Evolutionary conservation across 2,888 invertebrate species (phyloP).

Genomic region (Eueremaeus valkanovi): DNA sequence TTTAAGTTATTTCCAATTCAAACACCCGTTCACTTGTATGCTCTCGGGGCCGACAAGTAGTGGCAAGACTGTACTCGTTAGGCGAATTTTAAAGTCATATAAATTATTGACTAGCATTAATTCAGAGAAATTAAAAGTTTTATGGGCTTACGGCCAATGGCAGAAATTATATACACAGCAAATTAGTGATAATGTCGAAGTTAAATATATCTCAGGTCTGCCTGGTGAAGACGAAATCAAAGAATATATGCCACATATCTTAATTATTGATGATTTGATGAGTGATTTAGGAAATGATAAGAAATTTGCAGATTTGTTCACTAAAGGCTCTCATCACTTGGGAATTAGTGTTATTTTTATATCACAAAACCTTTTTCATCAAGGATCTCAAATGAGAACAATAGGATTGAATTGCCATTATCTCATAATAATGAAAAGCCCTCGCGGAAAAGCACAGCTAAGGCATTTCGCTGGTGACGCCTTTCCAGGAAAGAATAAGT

Average conservation of each 20-base stretch:
- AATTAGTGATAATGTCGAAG: not conserved
- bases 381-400: not conserved
- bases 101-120: not conserved
- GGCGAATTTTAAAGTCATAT: not conserved
- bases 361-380: conserved; percentile 1
- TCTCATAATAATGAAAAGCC: not conserved
- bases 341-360: not conserved
- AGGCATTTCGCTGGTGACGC: not conserved
- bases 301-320: conserved; percentile 5
- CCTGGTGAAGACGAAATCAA: not conserved
- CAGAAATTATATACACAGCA: not conserved
- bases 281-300: not conserved
- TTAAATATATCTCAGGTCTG: not conserved
- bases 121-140: not conserved
- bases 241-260: conserved; percentile 1
- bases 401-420: not conserved
- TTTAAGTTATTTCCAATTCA: too few species aligned
- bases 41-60: not conserved
- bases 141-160: conserved; percentile 35
- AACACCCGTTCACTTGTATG: conserved; percentile 33
- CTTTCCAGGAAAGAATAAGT: not conserved
- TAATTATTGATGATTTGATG: conserved; percentile 22
- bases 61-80: conserved; percentile 17
- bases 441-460: not conserved
- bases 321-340: not conserved